A percentile compares a stretch with the other conserved stretches of the same genome.
Evolutionary conservation across 2,888 invertebrate genomes (phyloP).

Genomic region (Zhengitettix transpicula): DNA sequence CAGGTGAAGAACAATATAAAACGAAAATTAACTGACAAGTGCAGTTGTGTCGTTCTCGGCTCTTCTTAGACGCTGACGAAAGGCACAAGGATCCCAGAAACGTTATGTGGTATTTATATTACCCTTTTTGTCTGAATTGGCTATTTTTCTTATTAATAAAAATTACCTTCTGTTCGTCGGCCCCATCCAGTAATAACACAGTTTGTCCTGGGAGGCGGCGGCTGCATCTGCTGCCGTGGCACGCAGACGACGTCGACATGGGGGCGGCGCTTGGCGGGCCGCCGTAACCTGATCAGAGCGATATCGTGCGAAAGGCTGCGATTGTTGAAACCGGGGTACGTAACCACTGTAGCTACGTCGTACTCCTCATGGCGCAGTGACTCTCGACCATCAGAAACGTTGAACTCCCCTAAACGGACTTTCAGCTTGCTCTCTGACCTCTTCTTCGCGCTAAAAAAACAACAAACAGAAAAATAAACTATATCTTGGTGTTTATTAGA

Average conservation of each 20-base stretch:
- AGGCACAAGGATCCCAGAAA: no score
- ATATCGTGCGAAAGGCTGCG: constrained; percentile 24
- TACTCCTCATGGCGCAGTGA: constrained; percentile 23
- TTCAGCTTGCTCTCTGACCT: constrained; percentile 17
- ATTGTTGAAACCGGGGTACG: constrained; percentile 24
- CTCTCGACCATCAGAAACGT: constrained; percentile 24
- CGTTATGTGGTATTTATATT: no score
- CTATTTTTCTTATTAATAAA: no score
- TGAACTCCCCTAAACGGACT: constrained; percentile 26
- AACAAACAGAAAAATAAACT: background rate
- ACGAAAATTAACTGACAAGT: no score
- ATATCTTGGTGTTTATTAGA: background rate
- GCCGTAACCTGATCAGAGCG: constrained; percentile 21
- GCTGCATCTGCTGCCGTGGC: constrained; percentile 15
- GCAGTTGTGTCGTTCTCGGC: no score
- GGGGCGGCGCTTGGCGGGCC: constrained; percentile 16
- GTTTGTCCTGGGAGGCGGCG: constrained; percentile 11
- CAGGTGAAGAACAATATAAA: no score
- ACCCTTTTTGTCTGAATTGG: no score
- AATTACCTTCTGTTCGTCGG: constrained; percentile 22
- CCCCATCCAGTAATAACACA: constrained; percentile 29
- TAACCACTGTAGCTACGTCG: constrained; percentile 16
- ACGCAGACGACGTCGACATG: constrained; percentile 25
- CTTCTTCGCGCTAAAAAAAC: background rate
- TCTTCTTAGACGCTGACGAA: no score